Base-by-base conservation (phyloP, 2,797 vertebrate species). In the Acrossocheilus wenchowensis region DNA sequence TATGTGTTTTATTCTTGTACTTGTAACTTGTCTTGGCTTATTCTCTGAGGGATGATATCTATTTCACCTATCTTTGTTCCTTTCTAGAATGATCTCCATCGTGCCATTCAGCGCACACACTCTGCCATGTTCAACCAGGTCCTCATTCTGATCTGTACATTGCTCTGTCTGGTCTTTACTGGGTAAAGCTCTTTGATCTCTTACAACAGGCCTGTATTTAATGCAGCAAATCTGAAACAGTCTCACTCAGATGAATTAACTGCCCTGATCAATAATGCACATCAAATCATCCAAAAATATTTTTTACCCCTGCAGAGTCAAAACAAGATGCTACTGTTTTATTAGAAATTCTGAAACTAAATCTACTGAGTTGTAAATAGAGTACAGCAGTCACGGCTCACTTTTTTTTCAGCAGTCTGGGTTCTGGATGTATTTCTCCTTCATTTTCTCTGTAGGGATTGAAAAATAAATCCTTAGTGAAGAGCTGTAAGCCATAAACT, bases 71-170 rank as follows among this genome's bases (percentile, higher is more conserved):
- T 84, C 34, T 77, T n/a, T 69, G 14, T 78, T 30, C 88, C 39
- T 21, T 43, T 79, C 11, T 90, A 97, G 96, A 97, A 97, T 87
- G 96, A 97, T 90, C 95, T 97, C 86, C 96, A 97, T 60, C 95
- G 96, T 54, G 96, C 96, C 89, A 97, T 97, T 78, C 96, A 97
- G 93, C 94, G 96, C 89, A 96, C 95, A 1, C 96, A 97, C 92
- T 97, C 96, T 0, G 96, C 96, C 91, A 97, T 97, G 96, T 97
- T 96, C 92, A 97, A 97, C 93, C 96, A 97, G 89, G 96, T 97
- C 81, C 94, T 96, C 90, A 96, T 97, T 90, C 95, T 97, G 91
- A 96, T 97, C 92, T 97, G 96, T 90, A 97, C 96, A 54, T 94
- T 97, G 84, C 89, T 97, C 62, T 97, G 96, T 92, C 94, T 97